Evolutionary conservation across 1,140 invertebrate genomes (phyloP).

Genomic region (Drosophila athabasca): DNA sequence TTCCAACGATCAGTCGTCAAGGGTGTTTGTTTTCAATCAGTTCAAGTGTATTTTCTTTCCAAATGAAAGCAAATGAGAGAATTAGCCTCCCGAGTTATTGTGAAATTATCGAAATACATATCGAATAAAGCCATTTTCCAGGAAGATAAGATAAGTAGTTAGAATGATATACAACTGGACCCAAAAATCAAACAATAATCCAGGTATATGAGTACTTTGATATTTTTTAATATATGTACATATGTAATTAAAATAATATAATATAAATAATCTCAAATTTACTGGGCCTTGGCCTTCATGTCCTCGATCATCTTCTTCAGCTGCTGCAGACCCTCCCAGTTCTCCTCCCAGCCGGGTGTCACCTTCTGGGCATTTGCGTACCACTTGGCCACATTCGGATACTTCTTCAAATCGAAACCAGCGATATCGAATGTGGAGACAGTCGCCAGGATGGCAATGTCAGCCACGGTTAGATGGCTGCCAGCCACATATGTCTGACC

Average conservation of each 20-base stretch:
- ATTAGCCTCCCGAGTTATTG: no score
- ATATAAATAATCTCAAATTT: background rate
- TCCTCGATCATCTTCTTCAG: conserved; percentile 18
- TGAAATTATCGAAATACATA: no score
- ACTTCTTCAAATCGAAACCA: conserved; percentile 87
- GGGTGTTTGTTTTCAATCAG: no score
- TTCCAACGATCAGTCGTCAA: no score
- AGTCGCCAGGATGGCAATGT: conserved; percentile 86
- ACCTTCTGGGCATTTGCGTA: conserved; percentile 87
- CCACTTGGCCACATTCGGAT: conserved; percentile 88
- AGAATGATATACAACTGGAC: no score
- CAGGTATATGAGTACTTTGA: no score
- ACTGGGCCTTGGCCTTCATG: conserved; percentile 67
- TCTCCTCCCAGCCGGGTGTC: conserved; percentile 89
- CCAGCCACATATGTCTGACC: conserved; percentile 87
- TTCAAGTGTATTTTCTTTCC: no score
- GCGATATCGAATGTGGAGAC: conserved; percentile 87
- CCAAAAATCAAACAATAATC: no score
- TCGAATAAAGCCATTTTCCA: no score
- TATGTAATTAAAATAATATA: no score
- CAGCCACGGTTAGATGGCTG: conserved; percentile 89
- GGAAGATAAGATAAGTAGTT: no score
- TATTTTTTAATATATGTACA: background rate
- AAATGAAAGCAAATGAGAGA: no score
- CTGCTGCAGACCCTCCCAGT: conserved; percentile 84